Conservation (phyloP, 2,113 vertebrate species). For the Oplegnathus fasciatus region DNA sequence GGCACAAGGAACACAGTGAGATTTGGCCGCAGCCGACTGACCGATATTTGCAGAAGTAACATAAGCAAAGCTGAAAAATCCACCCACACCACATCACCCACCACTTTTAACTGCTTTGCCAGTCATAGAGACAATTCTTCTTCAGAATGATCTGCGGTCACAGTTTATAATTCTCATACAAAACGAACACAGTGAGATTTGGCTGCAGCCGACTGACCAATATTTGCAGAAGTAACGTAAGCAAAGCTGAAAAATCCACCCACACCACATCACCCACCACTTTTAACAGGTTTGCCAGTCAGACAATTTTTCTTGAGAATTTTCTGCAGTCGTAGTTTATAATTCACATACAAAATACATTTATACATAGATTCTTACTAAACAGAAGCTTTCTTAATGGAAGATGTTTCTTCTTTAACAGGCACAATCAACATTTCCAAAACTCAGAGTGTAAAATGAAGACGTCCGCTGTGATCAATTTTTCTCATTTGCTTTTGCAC, state of each 20-base stretch:
- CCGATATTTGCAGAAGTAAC: background rate
- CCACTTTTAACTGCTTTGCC: background rate
- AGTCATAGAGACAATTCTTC: background rate
- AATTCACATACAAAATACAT: background rate
- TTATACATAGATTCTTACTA: background rate
- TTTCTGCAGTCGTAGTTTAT: accelerated
- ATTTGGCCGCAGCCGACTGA: background rate
- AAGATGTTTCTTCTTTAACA: background rate
- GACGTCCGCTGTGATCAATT: background rate
- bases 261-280: background rate
- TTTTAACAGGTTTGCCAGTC: background rate
- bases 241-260: background rate
- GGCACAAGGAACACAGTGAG: background rate
- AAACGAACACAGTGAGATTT: background rate
- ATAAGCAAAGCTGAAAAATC: background rate
- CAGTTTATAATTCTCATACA: too few relatives aligned
- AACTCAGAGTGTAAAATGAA: background rate
- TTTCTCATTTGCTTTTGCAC: background rate
- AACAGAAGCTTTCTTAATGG: background rate
- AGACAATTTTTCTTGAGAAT: background rate
- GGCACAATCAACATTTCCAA: background rate
- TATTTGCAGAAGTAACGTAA: background rate
- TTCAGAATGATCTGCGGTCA: background rate
- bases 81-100: background rate
- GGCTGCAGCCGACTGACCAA: background rate